phyloP scores from a whole-genome alignment of 2,888 invertebrate genomes.

The Hypolimnas misippus region DNA sequence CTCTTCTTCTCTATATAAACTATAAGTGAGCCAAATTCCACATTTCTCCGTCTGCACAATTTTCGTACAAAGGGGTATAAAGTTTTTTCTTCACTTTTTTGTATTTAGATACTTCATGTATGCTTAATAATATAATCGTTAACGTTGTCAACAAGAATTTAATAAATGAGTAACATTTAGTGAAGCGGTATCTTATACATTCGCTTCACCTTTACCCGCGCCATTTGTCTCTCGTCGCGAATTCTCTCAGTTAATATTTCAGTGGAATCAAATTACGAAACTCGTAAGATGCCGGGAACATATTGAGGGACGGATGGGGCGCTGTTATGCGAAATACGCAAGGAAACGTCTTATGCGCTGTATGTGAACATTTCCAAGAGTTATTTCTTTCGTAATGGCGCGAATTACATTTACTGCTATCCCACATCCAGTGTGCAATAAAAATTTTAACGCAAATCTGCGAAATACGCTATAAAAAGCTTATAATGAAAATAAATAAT shows the following conservation, averaged over 20 bases:
- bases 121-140: neutral
- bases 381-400: slow-evolving; percentile 69
- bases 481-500: neutral
- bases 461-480: too few relatives aligned
- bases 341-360: slow-evolving; percentile 64
- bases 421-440: neutral
- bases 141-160: neutral
- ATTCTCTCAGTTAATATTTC: slow-evolving; percentile 77
- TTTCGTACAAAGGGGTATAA: too few relatives aligned
- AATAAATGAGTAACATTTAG: slow-evolving; percentile 3
- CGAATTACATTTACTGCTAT: slow-evolving; percentile 21
- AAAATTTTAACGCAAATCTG: neutral
- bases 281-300: slow-evolving; percentile 64
- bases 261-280: slow-evolving; percentile 76
- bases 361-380: slow-evolving; percentile 66
- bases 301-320: slow-evolving; percentile 68
- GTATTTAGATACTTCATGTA: neutral
- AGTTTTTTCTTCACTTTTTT: too few relatives aligned
- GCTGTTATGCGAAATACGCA: slow-evolving; percentile 56
- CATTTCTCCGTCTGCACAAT: too few relatives aligned
- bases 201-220: slow-evolving; percentile 31
- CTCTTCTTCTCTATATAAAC: too few relatives aligned
- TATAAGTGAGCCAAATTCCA: too few relatives aligned
- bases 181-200: neutral
- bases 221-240: slow-evolving; percentile 62